These are phyloP conservation scores for Ctenoplectra terminalis DNA, from an alignment of 1,140 invertebrate genomes.

Conservation along the genomic window DNA sequence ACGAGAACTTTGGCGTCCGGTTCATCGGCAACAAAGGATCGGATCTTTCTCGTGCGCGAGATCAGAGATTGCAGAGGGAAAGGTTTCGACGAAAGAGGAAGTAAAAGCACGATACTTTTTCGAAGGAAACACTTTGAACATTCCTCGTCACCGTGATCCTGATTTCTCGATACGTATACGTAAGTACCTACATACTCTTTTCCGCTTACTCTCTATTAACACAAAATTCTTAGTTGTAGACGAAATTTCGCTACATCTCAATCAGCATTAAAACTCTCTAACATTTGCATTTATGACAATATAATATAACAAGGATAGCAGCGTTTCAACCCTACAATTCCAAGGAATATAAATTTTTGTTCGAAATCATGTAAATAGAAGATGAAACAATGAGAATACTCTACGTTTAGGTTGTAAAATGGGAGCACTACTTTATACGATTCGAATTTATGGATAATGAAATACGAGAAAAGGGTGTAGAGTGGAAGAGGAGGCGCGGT, in stretches of 20 bases:
- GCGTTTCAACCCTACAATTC: too few relatives aligned
- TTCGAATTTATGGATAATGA: conserved; percentile 50
- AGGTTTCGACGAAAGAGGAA: conserved; percentile 13
- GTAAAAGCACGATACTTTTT: conserved; percentile 8
- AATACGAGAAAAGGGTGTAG: conserved; percentile 42
- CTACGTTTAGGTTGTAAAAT: conserved; percentile 5
- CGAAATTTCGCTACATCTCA: too few relatives aligned
- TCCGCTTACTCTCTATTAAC: too few relatives aligned
- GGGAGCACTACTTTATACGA: conserved; percentile 19
- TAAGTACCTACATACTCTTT: too few relatives aligned
- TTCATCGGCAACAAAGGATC: conserved; percentile 56
- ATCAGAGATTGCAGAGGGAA: conserved; percentile 34
- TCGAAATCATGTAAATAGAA: background rate
- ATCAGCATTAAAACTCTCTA: too few relatives aligned
- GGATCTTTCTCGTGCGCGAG: conserved; percentile 32
- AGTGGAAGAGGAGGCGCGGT: background rate
- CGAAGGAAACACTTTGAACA: background rate
- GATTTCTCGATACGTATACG: too few relatives aligned
- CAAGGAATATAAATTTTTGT: too few relatives aligned
- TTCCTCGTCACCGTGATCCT: background rate
- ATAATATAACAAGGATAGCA: too few relatives aligned
- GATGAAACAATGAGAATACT: background rate
- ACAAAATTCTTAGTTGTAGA: too few relatives aligned
- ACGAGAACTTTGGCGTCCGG: conserved; percentile 47
- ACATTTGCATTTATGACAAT: too few relatives aligned